Percentiles rank a stretch among this genome's conserved stretches.
Evolutionary conservation across 2,797 vertebrate species (phyloP).

Genomic region (Anguilla pacifica): DNA sequence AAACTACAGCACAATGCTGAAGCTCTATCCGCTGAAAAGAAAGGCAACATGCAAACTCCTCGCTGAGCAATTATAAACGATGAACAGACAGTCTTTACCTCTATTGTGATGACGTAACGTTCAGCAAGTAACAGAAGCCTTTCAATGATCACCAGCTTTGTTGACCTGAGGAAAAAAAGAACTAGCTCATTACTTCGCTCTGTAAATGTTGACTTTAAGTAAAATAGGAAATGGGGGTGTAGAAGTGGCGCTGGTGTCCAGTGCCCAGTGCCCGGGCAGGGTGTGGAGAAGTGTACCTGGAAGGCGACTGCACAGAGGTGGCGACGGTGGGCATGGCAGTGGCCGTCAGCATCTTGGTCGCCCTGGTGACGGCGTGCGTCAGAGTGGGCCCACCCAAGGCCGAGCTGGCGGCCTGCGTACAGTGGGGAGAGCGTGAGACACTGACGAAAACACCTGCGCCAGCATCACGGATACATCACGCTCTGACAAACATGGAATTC

Average conservation of each 20-base stretch:
- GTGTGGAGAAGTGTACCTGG: conserved; percentile 77
- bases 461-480: background rate
- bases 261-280: background rate
- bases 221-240: background rate
- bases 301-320: conserved; percentile 98
- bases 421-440: background rate
- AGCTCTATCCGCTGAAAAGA: background rate
- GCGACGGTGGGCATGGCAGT: conserved; percentile 98
- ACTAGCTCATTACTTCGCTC: background rate
- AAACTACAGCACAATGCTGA: background rate
- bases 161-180: conserved; percentile 79
- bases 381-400: conserved; percentile 94
- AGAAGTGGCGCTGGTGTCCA: background rate
- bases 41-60: background rate
- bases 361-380: conserved; percentile 97
- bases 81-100: conserved; percentile 72
- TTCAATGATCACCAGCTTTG: conserved; percentile 98
- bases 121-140: conserved; percentile 94
- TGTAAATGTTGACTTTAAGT: background rate
- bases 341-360: conserved; percentile 98
- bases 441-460: background rate
- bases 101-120: conserved; percentile 97
- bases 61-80: background rate
- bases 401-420: conserved; percentile 87
- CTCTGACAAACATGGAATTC: background rate